Conservation (phyloP, 1,140 invertebrate genomes). For the Lanistes nyassanus region DNA sequence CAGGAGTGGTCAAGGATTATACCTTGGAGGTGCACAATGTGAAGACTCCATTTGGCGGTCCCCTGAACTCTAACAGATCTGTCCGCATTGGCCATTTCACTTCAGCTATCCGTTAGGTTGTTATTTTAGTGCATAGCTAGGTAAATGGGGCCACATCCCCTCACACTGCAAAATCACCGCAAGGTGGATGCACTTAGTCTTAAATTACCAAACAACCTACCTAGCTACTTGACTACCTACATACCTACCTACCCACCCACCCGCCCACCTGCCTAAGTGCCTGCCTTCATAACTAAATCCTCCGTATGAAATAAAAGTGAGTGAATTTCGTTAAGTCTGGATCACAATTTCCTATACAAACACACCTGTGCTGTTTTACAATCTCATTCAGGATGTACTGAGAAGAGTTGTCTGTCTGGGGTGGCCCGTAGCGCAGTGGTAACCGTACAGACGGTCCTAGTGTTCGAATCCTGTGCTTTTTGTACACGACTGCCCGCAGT, state of each 20-base stretch:
- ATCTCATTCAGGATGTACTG: too few species aligned
- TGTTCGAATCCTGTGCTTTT: too few species aligned
- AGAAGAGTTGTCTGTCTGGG: too few species aligned
- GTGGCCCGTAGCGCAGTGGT: too few species aligned
- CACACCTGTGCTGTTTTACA: too few species aligned
- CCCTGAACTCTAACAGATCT: not conserved
- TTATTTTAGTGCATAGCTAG: not conserved
- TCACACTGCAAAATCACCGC: not conserved
- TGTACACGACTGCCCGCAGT: too few species aligned
- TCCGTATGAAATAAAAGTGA: not conserved
- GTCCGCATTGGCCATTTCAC: not conserved
- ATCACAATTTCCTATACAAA: too few species aligned
- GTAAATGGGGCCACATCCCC: not conserved
- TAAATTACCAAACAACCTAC: not conserved
- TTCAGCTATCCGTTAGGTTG: not conserved
- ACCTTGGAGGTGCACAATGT: too few species aligned
- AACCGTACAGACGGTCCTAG: too few species aligned
- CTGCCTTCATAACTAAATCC: not conserved
- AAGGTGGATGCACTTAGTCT: not conserved
- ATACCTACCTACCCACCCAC: not conserved
- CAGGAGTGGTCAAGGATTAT: too few species aligned
- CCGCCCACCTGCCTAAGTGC: not conserved
- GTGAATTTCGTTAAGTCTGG: too few species aligned
- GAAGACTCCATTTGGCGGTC: too few species aligned
- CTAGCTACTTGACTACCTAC: not conserved